Conservation (phyloP, 2,797 vertebrate genomes). For the Gymnocypris eckloni region DNA sequence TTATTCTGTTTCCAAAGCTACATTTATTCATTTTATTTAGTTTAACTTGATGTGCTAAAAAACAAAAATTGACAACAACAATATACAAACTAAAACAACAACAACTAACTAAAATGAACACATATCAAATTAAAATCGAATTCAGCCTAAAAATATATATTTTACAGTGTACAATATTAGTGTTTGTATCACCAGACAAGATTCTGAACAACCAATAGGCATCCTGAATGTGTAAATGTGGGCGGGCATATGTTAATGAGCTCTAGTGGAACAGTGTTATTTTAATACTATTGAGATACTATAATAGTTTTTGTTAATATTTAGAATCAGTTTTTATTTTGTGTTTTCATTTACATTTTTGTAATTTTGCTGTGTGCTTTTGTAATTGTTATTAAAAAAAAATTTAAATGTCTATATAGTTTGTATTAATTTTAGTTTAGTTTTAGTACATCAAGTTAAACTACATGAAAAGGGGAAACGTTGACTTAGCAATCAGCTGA, state of each 20-base stretch:
- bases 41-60: not conserved
- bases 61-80: not conserved
- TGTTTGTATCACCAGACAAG: too few relatives aligned
- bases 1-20: not conserved
- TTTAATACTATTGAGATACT: not conserved
- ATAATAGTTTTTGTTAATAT: not conserved
- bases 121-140: too few relatives aligned
- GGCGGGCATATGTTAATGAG: too few relatives aligned
- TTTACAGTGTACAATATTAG: too few relatives aligned
- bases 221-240: not conserved
- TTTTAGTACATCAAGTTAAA: not conserved
- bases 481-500: too few relatives aligned
- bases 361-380: not conserved
- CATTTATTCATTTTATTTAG: not conserved
- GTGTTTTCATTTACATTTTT: not conserved
- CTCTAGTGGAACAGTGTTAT: not conserved
- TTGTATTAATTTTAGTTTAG: not conserved
- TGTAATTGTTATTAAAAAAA: not conserved
- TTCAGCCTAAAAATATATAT: too few relatives aligned
- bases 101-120: too few relatives aligned
- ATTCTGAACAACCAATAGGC: not conserved
- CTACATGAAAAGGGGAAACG: not conserved
- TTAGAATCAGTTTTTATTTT: not conserved
- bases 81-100: not conserved
- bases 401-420: not conserved